A percentile compares a stretch with the other conserved stretches of the same genome.
These are phyloP conservation scores for Pseudopleuronectes americanus DNA, from an alignment of 2,797 vertebrate genomes.

Conservation along the genomic window DNA sequence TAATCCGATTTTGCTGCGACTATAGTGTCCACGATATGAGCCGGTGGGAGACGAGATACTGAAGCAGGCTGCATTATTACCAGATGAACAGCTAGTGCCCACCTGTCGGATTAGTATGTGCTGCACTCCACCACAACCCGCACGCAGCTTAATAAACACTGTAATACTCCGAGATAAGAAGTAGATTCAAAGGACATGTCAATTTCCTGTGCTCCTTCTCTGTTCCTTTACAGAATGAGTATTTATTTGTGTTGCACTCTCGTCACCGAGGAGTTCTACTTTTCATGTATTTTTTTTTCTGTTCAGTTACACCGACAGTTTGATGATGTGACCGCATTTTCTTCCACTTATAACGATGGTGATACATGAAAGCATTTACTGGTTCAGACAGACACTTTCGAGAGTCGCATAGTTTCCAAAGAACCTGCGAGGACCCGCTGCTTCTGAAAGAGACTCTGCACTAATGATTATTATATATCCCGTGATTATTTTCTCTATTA, in stretches of 20 bases:
- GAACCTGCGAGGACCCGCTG: neutral
- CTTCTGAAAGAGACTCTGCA: neutral
- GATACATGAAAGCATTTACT: constrained; percentile 14
- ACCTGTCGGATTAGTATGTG: constrained; percentile 49
- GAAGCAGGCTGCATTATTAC: constrained; percentile 29
- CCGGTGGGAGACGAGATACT: constrained; percentile 13
- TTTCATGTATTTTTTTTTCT: constrained; percentile 19
- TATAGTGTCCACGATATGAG: constrained; percentile 8
- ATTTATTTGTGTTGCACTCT: constrained; percentile 6
- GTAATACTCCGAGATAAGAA: constrained; percentile 32
- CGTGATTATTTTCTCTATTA: neutral
- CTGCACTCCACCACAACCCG: constrained; percentile 27
- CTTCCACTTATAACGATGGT: constrained; percentile 1
- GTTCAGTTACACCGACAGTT: neutral
- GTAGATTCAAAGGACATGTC: constrained; percentile 21
- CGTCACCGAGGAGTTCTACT: constrained; percentile 2
- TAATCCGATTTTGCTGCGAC: constrained; percentile 39
- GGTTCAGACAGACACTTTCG: neutral
- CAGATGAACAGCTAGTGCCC: constrained; percentile 32
- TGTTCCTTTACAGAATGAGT: constrained; percentile 14
- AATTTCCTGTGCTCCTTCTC: constrained; percentile 9
- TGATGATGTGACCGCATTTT: constrained; percentile 15
- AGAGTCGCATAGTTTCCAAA: constrained; percentile 4
- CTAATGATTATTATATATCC: neutral
- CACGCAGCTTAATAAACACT: constrained; percentile 43